A percentile compares a stretch with the other conserved stretches of the same genome.
phyloP scores from a whole-genome alignment of 2,113 vertebrate genomes.

The Xenopus tropicalis region DNA sequence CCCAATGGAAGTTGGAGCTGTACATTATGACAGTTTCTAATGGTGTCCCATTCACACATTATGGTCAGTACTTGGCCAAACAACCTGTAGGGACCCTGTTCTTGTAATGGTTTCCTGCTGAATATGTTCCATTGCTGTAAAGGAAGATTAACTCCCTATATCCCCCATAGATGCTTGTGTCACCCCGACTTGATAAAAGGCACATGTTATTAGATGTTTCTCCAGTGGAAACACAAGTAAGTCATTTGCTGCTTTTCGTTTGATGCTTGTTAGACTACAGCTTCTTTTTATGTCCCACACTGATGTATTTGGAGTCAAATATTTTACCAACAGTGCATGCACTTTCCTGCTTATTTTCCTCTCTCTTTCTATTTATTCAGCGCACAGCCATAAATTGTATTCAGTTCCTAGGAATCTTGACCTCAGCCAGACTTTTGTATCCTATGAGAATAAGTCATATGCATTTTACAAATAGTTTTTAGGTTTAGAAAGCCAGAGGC shows the following conservation, averaged over 20 bases:
- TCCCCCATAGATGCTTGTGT: not conserved
- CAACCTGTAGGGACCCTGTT: no score
- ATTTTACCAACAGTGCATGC: slow-evolving; percentile 15
- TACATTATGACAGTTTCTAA: no score
- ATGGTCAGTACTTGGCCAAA: no score
- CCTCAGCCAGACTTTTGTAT: slow-evolving; percentile 3
- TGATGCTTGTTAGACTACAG: not conserved
- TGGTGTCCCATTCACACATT: no score
- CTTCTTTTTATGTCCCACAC: not conserved
- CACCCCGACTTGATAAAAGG: not conserved
- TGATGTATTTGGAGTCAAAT: slow-evolving; percentile 5
- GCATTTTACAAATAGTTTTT: slow-evolving; percentile 46
- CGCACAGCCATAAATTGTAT: slow-evolving; percentile 23
- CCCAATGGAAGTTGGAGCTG: no score
- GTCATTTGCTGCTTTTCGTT: not conserved
- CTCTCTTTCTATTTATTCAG: slow-evolving; percentile 10
- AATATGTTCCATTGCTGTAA: no score
- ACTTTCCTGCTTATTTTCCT: not conserved
- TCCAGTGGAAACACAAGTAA: not conserved
- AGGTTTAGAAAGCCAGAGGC: slow-evolving; percentile 53
- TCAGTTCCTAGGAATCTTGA: slow-evolving; percentile 15
- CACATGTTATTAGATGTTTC: not conserved
- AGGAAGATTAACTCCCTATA: not conserved
- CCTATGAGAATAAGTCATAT: slow-evolving; percentile 9
- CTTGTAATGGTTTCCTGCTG: no score